Evolutionary conservation across 2,888 invertebrate genomes (phyloP).

Genomic region (Latrodectus hesperus): DNA sequence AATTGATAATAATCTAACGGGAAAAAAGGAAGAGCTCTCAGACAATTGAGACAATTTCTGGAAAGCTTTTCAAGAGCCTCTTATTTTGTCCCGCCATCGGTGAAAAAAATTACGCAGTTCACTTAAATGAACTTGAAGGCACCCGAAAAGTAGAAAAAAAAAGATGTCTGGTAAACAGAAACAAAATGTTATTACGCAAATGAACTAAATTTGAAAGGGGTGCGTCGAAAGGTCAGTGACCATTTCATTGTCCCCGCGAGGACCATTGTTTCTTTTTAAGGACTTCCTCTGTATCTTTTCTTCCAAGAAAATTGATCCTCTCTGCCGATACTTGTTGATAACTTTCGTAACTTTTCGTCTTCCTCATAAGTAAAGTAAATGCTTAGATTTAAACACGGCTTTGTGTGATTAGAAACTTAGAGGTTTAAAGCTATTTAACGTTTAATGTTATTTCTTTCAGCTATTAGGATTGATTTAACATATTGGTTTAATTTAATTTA

Average conservation of each 20-base stretch:
- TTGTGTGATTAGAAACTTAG: background rate
- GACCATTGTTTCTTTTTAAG: background rate
- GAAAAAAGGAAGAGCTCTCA: too few species aligned
- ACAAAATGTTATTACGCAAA: conserved; percentile 30
- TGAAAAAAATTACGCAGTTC: too few species aligned
- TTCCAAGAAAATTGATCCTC: conserved; percentile 10
- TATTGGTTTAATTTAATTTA: too few species aligned
- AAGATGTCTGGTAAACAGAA: conserved; percentile 2
- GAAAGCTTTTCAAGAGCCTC: too few species aligned
- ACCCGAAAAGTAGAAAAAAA: conserved; percentile 5
- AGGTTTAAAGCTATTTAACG: background rate
- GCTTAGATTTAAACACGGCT: background rate
- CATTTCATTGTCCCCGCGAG: background rate
- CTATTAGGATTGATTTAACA: too few species aligned
- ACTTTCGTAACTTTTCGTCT: background rate
- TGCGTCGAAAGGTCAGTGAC: conserved; percentile 16
- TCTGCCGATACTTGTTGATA: conserved; percentile 11
- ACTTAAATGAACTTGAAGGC: too few species aligned
- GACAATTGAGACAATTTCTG: too few species aligned
- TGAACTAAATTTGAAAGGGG: conserved; percentile 29
- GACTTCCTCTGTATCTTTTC: background rate
- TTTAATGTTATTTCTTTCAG: too few species aligned
- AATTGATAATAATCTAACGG: too few species aligned
- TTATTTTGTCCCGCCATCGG: too few species aligned
- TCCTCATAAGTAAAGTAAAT: background rate